Base-by-base conservation (phyloP, 2,888 invertebrate genomes). In the Abrostola triplasia region DNA sequence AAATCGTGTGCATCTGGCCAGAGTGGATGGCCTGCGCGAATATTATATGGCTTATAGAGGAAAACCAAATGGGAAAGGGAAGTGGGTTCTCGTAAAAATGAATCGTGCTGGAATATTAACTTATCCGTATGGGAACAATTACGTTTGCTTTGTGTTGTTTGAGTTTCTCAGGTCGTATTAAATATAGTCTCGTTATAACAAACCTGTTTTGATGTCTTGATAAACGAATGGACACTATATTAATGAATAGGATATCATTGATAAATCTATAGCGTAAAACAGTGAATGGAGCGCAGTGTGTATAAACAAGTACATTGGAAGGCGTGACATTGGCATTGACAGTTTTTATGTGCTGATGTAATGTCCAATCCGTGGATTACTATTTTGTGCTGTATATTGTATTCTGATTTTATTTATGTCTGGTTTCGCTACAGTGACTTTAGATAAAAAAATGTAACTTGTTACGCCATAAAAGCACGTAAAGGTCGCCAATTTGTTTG, bases 261-360 rank as follows among this genome's bases (percentile, higher is more conserved):
- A 72, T 76, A 69, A 71, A 64, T 57, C 5, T 66, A 69, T 65
- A 76, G 64, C 70, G 56, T 56, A 59, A 69, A 79, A 73, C 74
- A 76, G 72, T 88, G 88, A 88, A 89, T 89, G 88, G 75, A 79
- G 65, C 78, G 53, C 61, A 60, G 57, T 70, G 76, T 68, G 70
- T 73, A 76, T 73, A 73, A 64, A 71, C 70, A 76, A 73, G 80
- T 80, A 73, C 63, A 62, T 81, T 82, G 67, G 80, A 73, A 85
- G 84, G 83, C 85, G 88, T 88, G 88, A 85, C 88, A 90, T 89
- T 90, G 89, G 86, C 90, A 91, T 90, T 90, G 90, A 84, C 85
- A 85, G 85, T 90, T 92, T 91, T 91, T 90, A 84, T 79, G 69
- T 71, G 86, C 83, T 90, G 89, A 89, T 88, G 89, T 91, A 90